Conservation (phyloP, 2,113 vertebrate species). For the Gallinago paraguaiae region DNA sequence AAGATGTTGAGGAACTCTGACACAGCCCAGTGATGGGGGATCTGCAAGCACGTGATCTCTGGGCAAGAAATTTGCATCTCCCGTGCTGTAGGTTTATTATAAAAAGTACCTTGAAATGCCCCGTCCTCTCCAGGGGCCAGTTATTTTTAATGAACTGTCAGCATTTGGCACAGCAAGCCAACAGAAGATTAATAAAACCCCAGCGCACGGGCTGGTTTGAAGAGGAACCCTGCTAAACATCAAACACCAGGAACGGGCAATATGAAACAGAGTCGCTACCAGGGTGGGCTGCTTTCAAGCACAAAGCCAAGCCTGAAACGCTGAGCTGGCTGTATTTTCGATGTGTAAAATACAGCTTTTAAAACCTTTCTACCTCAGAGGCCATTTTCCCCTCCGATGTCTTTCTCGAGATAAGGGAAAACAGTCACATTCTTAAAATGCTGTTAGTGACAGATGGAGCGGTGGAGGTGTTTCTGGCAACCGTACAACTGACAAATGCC, state of each 20-base stretch:
- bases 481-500: not conserved
- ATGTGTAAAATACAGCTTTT: not conserved
- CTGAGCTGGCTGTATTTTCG: not conserved
- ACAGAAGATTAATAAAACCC: not conserved
- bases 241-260: not conserved
- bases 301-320: not conserved
- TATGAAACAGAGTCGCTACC: not conserved
- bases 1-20: not conserved
- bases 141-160: not conserved
- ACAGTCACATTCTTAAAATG: not conserved
- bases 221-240: not conserved
- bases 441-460: not conserved
- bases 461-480: slow-evolving; percentile 13
- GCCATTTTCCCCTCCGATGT: not conserved
- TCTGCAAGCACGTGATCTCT: not conserved
- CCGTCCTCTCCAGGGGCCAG: not conserved
- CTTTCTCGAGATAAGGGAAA: not conserved
- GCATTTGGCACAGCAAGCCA: not conserved
- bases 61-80: not conserved
- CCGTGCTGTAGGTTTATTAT: not conserved
- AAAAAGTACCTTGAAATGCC: not conserved
- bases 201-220: not conserved
- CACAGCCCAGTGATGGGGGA: not conserved
- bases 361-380: not conserved
- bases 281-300: not conserved